Evolutionary conservation across 53 echinoderm and acorn worm genomes (phyloP).

Genomic region (Hippasteria phrygiana): DNA sequence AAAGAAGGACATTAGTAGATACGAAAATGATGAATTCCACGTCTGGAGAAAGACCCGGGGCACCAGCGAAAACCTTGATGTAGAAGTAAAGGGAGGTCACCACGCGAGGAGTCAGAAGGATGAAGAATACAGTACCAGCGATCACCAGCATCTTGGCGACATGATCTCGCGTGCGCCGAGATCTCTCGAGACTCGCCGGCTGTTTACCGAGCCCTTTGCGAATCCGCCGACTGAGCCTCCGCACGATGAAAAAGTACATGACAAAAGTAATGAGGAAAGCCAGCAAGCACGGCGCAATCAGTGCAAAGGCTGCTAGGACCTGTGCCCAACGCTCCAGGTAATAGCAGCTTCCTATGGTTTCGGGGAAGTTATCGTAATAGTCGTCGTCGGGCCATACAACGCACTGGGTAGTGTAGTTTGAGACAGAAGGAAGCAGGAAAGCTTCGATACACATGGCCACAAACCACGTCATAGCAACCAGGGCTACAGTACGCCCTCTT

Average conservation of each 20-base stretch:
- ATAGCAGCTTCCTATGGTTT: background rate
- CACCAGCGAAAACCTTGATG: background rate
- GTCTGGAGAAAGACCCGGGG: background rate
- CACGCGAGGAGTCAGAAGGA: constrained; percentile 29
- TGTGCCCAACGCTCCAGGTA: background rate
- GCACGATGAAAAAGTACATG: constrained; percentile 31
- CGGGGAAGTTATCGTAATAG: background rate
- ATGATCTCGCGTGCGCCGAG: constrained; percentile 21
- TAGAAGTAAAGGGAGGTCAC: background rate
- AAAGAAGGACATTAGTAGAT: constrained; percentile 3
- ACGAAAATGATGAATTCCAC: background rate
- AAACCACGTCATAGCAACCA: constrained; percentile 5
- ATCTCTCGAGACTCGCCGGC: background rate
- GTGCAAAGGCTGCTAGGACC: background rate
- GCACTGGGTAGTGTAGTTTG: background rate
- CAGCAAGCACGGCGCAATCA: background rate
- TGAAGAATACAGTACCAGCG: constrained; percentile 33
- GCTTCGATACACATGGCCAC: background rate
- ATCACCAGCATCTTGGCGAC: constrained; percentile 56
- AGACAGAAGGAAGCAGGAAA: background rate
- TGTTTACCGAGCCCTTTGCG: background rate
- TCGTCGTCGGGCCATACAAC: constrained; percentile 23
- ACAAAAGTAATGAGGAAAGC: constrained; percentile 1
- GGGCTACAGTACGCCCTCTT: constrained; percentile 14
- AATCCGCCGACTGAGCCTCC: background rate